Evolutionary conservation across 2,797 vertebrate species (phyloP).

Genomic region (Pseudochromis fuscus): DNA sequence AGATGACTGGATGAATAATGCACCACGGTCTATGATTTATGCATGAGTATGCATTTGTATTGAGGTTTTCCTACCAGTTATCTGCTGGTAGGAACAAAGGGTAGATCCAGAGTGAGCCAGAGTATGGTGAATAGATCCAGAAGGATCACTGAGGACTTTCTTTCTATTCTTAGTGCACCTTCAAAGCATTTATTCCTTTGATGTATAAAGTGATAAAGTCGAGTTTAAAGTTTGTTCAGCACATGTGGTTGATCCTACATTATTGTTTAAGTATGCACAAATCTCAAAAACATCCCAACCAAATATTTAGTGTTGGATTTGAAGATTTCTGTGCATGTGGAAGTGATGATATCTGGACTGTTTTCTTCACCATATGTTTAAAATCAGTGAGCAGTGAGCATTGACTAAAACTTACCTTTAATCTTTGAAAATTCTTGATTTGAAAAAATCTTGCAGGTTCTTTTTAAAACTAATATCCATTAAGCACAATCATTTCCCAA

Average conservation of each 20-base stretch:
- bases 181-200: slow-evolving; percentile 22
- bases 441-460: too few relatives aligned
- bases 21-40: slow-evolving; percentile 78
- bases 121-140: slow-evolving; percentile 21
- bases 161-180: slow-evolving; percentile 17
- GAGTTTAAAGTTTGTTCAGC: neutral
- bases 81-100: slow-evolving; percentile 69
- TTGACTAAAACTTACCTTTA: too few relatives aligned
- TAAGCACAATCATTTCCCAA: too few relatives aligned
- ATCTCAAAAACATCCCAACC: neutral
- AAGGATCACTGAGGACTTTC: slow-evolving; percentile 24
- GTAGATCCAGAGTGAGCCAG: slow-evolving; percentile 39
- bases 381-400: too few relatives aligned
- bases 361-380: neutral
- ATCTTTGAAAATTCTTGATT: too few relatives aligned
- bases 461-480: too few relatives aligned
- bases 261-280: neutral
- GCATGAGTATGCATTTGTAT: slow-evolving; percentile 76
- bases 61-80: slow-evolving; percentile 71
- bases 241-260: neutral
- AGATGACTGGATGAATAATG: slow-evolving; percentile 83
- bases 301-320: neutral
- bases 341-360: neutral
- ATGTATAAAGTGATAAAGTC: slow-evolving; percentile 14
- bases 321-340: too few relatives aligned